Conservation (phyloP, 2,113 vertebrate genomes). For the Notechis scutatus region DNA sequence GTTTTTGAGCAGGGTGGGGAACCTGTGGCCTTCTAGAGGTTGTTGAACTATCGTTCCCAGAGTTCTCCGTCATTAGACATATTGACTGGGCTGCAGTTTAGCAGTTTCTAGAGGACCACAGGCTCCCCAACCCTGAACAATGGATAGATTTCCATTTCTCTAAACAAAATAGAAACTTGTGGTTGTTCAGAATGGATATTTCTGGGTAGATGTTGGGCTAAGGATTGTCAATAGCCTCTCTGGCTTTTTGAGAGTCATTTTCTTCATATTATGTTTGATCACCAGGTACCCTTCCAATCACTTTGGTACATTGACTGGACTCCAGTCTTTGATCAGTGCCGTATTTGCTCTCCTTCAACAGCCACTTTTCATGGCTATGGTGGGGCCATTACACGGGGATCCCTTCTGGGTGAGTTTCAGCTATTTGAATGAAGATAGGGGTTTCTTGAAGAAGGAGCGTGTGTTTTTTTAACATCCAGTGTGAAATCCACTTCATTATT, state of each 20-base stretch:
- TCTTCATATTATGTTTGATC: background rate
- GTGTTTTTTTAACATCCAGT: background rate
- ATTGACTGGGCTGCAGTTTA: background rate
- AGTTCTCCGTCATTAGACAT: background rate
- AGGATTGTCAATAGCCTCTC: background rate
- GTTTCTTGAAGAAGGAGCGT: background rate
- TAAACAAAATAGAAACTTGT: background rate
- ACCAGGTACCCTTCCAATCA: constrained; percentile 85
- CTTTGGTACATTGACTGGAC: constrained; percentile 87
- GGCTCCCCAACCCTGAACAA: background rate
- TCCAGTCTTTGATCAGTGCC: constrained; percentile 88
- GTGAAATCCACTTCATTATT: background rate
- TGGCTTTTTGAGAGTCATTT: background rate
- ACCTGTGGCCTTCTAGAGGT: background rate
- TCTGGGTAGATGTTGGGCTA: too few species aligned
- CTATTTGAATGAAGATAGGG: background rate
- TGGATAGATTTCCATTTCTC: background rate
- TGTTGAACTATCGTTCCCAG: background rate
- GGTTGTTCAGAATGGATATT: background rate
- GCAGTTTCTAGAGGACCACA: background rate
- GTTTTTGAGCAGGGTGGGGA: background rate
- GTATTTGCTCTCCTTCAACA: constrained; percentile 84
- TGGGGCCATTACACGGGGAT: constrained; percentile 75
- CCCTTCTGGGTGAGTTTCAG: constrained; percentile 76
- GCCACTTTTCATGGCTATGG: constrained; percentile 82